phyloP scores from a whole-genome alignment of 2,113 vertebrate species.

The Grammomys surdaster region DNA sequence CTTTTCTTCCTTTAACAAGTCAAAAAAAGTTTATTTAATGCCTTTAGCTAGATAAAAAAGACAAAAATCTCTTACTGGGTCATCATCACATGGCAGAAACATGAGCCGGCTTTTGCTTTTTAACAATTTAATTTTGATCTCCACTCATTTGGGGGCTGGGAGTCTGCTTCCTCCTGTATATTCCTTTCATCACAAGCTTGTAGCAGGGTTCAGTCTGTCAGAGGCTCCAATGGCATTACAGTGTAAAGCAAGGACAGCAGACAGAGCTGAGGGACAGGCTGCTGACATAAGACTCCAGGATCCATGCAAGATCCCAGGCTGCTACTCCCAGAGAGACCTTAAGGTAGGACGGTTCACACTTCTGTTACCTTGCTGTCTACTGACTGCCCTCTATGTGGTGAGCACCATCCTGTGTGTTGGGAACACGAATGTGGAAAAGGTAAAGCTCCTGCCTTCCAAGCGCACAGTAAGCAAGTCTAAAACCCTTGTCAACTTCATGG shows the following conservation, averaged over 20 bases:
- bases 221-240: neutral
- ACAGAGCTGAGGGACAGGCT: neutral
- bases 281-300: neutral
- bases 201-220: neutral
- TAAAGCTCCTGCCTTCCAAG: constrained; percentile 4
- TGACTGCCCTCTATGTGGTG: neutral
- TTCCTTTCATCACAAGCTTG: neutral
- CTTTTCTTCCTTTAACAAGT: constrained; percentile 27
- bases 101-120: neutral
- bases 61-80: constrained; percentile 2
- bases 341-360: neutral
- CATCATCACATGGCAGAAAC: neutral
- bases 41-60: neutral
- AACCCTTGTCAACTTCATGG: neutral
- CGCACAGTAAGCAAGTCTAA: neutral
- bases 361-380: neutral
- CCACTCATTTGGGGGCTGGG: neutral
- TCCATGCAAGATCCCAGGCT: neutral
- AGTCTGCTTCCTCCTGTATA: neutral
- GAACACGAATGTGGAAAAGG: neutral
- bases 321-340: neutral
- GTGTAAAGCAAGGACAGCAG: neutral
- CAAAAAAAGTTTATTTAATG: neutral
- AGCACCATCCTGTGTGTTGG: neutral
- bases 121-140: neutral